These are phyloP conservation scores for Trididemnum clinides DNA, from an alignment of 23 tunicate genomes.

Conservation along the genomic window DNA sequence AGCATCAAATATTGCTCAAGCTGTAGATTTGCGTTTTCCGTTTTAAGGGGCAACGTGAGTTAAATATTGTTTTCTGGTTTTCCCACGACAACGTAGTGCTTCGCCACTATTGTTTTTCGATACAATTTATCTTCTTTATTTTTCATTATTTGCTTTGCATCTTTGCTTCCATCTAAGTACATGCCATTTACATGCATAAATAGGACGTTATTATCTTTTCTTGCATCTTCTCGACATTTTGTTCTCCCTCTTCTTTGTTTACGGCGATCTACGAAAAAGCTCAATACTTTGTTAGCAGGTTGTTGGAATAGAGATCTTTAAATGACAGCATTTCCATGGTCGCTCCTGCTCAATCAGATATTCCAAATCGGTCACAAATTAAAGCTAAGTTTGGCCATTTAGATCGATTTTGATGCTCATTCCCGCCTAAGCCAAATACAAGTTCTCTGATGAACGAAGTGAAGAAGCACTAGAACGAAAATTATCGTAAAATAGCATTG, in stretches of 20 bases:
- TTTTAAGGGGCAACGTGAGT: background rate
- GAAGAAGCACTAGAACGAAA: background rate
- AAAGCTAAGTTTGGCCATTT: background rate
- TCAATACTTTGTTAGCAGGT: background rate
- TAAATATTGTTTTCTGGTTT: background rate
- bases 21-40: background rate
- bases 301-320: background rate
- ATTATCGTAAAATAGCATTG: background rate
- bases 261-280: background rate
- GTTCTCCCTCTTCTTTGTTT: background rate
- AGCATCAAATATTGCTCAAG: too few species aligned
- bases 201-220: background rate
- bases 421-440: background rate
- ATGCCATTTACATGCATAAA: background rate
- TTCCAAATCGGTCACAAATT: background rate
- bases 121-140: background rate
- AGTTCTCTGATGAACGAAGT: background rate
- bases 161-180: background rate
- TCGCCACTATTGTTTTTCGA: background rate
- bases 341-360: slow-evolving; percentile 1
- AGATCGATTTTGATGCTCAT: too few species aligned
- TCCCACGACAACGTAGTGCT: background rate
- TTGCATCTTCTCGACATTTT: slow-evolving; percentile 12
- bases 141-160: background rate
- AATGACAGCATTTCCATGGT: background rate